These are phyloP conservation scores for Dryas iulia DNA, from an alignment of 1,140 invertebrate species.

Conservation along the genomic window DNA sequence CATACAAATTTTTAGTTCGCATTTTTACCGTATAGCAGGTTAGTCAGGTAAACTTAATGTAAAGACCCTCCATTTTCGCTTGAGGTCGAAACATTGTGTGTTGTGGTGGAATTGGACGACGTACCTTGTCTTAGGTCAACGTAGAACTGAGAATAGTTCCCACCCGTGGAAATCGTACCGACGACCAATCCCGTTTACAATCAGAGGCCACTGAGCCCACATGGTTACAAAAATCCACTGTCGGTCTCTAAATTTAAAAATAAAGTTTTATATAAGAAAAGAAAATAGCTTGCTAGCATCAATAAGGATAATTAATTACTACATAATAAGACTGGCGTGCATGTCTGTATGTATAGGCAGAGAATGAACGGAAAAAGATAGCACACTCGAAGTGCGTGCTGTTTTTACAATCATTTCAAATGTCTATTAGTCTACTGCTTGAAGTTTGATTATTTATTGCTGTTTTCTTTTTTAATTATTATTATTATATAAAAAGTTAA, in stretches of 20 bases:
- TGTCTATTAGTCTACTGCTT: neutral
- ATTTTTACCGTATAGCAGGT: too few species aligned
- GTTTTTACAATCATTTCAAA: neutral
- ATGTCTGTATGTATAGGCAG: neutral
- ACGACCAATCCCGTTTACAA: too few species aligned
- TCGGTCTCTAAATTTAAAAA: too few species aligned
- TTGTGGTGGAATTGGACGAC: neutral
- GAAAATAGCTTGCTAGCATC: neutral
- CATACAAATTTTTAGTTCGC: too few species aligned
- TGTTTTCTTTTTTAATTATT: neutral
- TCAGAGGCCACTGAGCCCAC: too few species aligned
- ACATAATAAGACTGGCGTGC: neutral
- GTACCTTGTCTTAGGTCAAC: neutral
- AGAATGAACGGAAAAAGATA: slow-evolving; percentile 6
- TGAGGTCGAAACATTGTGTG: neutral
- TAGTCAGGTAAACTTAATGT: neutral
- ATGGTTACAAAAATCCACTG: too few species aligned
- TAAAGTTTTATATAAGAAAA: neutral
- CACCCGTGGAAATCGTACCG: too few species aligned
- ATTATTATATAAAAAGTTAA: neutral
- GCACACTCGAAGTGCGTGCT: neutral
- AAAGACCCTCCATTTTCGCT: neutral
- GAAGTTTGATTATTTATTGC: neutral
- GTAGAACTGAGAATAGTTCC: neutral
- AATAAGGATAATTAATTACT: slow-evolving; percentile 2